Percentiles rank a stretch among this genome's conserved stretches.
phyloP scores from a whole-genome alignment of 2,797 vertebrate species.

The Nannoperca australis region DNA sequence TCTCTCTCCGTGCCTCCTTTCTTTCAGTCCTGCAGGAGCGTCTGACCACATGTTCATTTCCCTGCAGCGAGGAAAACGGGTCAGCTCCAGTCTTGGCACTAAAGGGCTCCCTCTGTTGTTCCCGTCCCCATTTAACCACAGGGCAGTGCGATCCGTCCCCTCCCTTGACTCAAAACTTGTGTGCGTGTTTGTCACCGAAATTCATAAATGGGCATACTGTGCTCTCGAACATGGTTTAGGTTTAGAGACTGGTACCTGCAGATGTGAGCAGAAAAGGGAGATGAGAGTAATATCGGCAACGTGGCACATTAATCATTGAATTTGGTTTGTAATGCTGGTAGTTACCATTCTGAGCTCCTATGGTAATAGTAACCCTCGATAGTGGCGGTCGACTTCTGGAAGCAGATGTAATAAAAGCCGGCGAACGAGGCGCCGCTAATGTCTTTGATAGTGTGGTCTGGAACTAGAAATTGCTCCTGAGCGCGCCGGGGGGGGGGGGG shows the following conservation, averaged over 20 bases:
- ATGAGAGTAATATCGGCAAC: neutral
- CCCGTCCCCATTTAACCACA: slow-evolving; percentile 37
- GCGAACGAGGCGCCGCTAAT: slow-evolving; percentile 99
- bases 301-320: neutral
- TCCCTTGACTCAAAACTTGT: slow-evolving; percentile 40
- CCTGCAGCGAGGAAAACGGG: slow-evolving; percentile 40
- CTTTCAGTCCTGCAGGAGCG: slow-evolving; percentile 34
- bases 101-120: slow-evolving; percentile 34
- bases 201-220: slow-evolving; percentile 96
- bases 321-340: neutral
- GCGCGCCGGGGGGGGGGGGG: accelerated
- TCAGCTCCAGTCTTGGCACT: slow-evolving; percentile 54
- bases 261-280: neutral
- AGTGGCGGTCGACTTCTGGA: slow-evolving; percentile 98
- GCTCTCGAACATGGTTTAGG: slow-evolving; percentile 93
- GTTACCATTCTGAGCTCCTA: slow-evolving; percentile 96
- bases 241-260: slow-evolving; percentile 98
- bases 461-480: slow-evolving; percentile 98
- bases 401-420: slow-evolving; percentile 99
- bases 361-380: slow-evolving; percentile 98
- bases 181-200: slow-evolving; percentile 91
- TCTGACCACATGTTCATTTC: slow-evolving; percentile 37
- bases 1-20: slow-evolving; percentile 30
- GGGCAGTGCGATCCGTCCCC: slow-evolving; percentile 51
- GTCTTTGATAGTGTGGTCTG: slow-evolving; percentile 99